These are phyloP conservation scores for Drosophila formosana DNA, from an alignment of 2,888 invertebrate species.

Conservation along the genomic window DNA sequence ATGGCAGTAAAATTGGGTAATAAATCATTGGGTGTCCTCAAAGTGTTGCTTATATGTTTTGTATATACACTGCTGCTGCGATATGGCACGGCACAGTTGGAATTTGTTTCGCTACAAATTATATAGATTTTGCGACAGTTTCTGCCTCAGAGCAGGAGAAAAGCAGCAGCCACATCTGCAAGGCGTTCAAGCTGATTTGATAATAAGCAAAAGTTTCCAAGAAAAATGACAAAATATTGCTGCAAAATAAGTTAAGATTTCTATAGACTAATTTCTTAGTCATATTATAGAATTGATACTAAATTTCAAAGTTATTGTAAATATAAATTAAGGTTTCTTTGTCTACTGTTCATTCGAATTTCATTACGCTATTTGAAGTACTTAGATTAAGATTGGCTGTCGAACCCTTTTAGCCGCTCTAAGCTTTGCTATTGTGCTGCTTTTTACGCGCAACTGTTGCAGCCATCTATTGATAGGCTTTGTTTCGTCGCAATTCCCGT, in stretches of 20 bases:
- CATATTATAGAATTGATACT: no score
- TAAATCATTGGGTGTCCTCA: constrained; percentile 79
- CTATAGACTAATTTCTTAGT: neutral
- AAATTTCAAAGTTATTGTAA: no score
- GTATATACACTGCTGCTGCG: constrained; percentile 12
- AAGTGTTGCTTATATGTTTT: constrained; percentile 74
- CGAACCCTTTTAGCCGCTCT: neutral
- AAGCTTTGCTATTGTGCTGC: neutral
- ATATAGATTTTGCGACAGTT: constrained; percentile 67
- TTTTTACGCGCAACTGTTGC: constrained; percentile 14
- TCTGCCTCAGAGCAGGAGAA: constrained; percentile 19
- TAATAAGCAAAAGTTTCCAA: neutral
- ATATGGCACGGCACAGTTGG: constrained; percentile 50
- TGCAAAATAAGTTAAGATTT: neutral
- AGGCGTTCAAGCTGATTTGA: neutral
- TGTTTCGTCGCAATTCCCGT: constrained; percentile 33
- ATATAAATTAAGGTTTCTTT: neutral
- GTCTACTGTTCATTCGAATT: neutral
- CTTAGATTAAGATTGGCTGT: neutral
- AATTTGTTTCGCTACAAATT: constrained; percentile 74
- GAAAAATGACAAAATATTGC: neutral
- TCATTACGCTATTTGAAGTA: neutral
- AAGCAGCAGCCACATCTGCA: constrained; percentile 1
- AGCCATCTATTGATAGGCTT: constrained; percentile 1
- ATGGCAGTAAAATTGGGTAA: constrained; percentile 82